A percentile compares a stretch with the other conserved stretches of the same genome.
Evolutionary conservation across 1,140 invertebrate species (phyloP).

Genomic region (Ostrea denselamellosa): DNA sequence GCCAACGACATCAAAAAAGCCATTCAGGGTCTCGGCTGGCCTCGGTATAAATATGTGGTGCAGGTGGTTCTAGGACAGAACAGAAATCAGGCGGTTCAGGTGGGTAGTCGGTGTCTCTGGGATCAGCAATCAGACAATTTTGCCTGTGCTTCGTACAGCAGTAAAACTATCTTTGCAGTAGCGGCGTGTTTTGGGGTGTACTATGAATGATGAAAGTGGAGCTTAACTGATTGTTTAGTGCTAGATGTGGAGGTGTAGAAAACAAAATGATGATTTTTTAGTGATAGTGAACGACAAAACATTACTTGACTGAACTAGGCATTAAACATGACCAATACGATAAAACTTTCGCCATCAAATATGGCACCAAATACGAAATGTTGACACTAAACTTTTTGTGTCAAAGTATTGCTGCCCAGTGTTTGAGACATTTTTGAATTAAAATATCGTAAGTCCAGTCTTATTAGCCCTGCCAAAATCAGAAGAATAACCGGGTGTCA

Average conservation of each 20-base stretch:
- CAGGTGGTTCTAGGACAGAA: conserved; percentile 72
- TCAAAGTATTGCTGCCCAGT: no score
- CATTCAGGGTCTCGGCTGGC: conserved; percentile 67
- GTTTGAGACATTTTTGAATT: no score
- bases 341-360: no score
- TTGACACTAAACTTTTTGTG: no score
- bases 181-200: conserved; percentile 73
- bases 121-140: conserved; percentile 69
- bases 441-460: no score
- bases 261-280: no score
- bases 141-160: conserved; percentile 68
- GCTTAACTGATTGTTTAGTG: not conserved
- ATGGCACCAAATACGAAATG: no score
- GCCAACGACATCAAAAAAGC: conserved; percentile 59
- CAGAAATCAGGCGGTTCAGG: conserved; percentile 65
- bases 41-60: conserved; percentile 70
- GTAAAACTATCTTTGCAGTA: conserved; percentile 69
- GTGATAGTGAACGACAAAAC: no score
- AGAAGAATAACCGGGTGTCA: not conserved
- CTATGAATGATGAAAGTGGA: conserved; percentile 62
- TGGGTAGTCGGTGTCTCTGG: conserved; percentile 73
- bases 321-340: no score
- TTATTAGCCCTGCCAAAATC: no score
- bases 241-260: not conserved
- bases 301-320: no score